Conservation (phyloP, 2,888 invertebrate species). For the Drosophila kanekoi region DNA sequence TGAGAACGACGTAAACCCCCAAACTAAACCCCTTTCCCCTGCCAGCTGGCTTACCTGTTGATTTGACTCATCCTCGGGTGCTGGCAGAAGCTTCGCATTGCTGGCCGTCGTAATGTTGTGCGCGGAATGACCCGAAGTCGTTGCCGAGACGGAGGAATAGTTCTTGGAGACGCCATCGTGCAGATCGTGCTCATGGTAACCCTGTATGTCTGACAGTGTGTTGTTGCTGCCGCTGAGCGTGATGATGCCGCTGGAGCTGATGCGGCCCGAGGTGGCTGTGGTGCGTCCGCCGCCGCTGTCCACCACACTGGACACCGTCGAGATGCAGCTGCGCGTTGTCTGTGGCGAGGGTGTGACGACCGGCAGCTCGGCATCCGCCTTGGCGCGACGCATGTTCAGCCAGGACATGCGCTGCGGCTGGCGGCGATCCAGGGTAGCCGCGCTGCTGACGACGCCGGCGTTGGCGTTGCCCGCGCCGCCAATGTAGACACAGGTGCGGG, state of each 20-base stretch:
- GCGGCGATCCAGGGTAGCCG: slow-evolving; percentile 79
- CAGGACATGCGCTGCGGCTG: slow-evolving; percentile 81
- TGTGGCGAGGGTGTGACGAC: slow-evolving; percentile 82
- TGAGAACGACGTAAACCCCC: neutral
- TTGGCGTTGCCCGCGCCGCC: slow-evolving; percentile 45
- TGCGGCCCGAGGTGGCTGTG: slow-evolving; percentile 82
- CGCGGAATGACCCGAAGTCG: slow-evolving; percentile 65
- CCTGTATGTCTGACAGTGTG: slow-evolving; percentile 83
- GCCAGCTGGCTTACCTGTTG: slow-evolving; percentile 81
- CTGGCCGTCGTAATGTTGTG: slow-evolving; percentile 84
- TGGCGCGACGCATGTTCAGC: slow-evolving; percentile 79
- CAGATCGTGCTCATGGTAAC: slow-evolving; percentile 72
- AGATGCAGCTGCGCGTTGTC: slow-evolving; percentile 82
- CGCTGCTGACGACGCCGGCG: slow-evolving; percentile 44
- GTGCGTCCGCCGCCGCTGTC: slow-evolving; percentile 78
- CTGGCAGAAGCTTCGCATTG: slow-evolving; percentile 82
- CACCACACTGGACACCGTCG: slow-evolving; percentile 79
- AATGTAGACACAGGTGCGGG: slow-evolving; percentile 68
- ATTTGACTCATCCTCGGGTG: slow-evolving; percentile 83
- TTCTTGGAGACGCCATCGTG: slow-evolving; percentile 77
- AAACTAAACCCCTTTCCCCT: neutral
- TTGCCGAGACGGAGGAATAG: slow-evolving; percentile 64
- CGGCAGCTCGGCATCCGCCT: slow-evolving; percentile 64
- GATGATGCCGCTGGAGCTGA: slow-evolving; percentile 81
- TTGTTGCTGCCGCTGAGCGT: slow-evolving; percentile 84